A percentile compares a stretch with the other conserved stretches of the same genome.
These are phyloP conservation scores for Pseudorhombus dupliciocellatus DNA, from an alignment of 2,113 vertebrate species.

Conservation along the genomic window DNA sequence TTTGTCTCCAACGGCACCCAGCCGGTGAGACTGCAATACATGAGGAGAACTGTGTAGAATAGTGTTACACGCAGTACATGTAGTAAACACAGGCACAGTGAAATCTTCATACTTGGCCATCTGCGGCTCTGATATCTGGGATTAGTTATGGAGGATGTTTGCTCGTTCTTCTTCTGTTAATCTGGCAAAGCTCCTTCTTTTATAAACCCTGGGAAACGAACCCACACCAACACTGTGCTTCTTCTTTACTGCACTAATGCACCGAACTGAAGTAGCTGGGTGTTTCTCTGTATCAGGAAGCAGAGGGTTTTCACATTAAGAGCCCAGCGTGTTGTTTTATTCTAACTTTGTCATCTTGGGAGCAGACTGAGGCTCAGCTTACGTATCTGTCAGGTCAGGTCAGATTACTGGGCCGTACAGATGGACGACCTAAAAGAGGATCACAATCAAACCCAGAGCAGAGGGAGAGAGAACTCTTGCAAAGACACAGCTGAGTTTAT, in stretches of 20 bases:
- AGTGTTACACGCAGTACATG: background rate
- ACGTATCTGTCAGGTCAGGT: background rate
- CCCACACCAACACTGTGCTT: conserved; percentile 1
- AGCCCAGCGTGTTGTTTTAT: background rate
- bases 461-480: background rate
- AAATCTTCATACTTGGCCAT: conserved; percentile 18
- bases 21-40: conserved; percentile 62
- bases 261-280: background rate
- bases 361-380: conserved; percentile 1
- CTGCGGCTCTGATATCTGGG: conserved; percentile 29
- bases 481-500: background rate
- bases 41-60: background rate
- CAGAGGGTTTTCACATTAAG: conserved; percentile 1
- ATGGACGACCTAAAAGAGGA: conserved; percentile 47
- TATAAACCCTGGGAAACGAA: conserved; percentile 50
- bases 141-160: conserved; percentile 43
- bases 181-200: conserved; percentile 58
- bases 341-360: background rate
- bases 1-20: conserved; percentile 44
- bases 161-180: conserved; percentile 43
- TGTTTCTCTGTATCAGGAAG: background rate
- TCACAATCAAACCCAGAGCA: conserved; percentile 29
- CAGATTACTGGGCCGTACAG: conserved; percentile 40
- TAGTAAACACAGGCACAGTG: background rate
- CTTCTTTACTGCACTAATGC: background rate